Base-by-base conservation (phyloP, 1,140 invertebrate genomes). In the Formica selysi region DNA sequence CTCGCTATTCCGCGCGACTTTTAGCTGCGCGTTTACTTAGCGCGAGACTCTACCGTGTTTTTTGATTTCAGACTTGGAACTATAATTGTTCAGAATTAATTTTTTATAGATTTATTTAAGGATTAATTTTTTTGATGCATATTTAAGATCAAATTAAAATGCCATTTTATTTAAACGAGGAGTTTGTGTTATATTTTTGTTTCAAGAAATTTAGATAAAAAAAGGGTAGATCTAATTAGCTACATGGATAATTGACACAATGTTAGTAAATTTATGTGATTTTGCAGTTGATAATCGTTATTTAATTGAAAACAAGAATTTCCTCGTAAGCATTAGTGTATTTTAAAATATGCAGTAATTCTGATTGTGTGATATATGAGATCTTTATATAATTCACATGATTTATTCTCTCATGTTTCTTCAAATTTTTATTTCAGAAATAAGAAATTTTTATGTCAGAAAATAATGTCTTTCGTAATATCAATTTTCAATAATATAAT, bases 61-160 rank as follows among this genome's bases (percentile, higher is more conserved):
- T 1, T 29, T 29, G 0, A 13, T 36, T 73, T 54, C 0, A 0
- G 4, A 36, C 16, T 29, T 8, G 32, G 11, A n/a, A n/a, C n/a
- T n/a, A n/a, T n/a, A 71, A 73, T 57, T 13, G 19, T 73, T n/a
- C n/a, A 73, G 4, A 36, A 51, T 71, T 32, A 51, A 29, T 70
- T 48, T 29, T 51, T 51, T 54, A 41, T 6, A 4, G 29, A 8
- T 26, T 10, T 54, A 29, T 10, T 71, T 71, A 70, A 67, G 10
- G 7, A 70, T 10, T 71, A 19, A 51, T 48, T 64, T 29, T 51
- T 65, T 7, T 67, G n/a, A 1, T 32, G 4, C 10, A 36, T n/a
- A 71, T 10, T 73, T 73, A 54, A 57, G 11, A 8, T 32, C 7
- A 71, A 29, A 54, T 36, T 54, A 36, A 0, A 73, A 44, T 44